These are phyloP conservation scores for Pterobdella sp. DNA, from an alignment of 2,888 invertebrate species.

Conservation along the genomic window DNA sequence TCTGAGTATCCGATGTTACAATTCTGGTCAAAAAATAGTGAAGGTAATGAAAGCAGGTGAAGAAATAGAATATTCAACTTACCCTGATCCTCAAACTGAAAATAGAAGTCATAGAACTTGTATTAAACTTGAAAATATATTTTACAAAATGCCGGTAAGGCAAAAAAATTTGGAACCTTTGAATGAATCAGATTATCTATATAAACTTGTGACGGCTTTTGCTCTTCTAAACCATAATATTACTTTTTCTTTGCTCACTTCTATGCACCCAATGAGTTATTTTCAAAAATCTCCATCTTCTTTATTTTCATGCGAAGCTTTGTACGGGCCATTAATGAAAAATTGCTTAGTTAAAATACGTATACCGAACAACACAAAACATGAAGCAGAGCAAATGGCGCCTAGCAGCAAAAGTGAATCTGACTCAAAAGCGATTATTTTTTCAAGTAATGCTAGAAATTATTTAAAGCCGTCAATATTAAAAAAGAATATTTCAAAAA, in stretches of 20 bases:
- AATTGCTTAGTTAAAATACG: background rate
- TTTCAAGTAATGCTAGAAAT: background rate
- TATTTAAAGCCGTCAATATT: too few species aligned
- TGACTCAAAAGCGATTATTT: background rate
- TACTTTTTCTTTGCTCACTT: background rate
- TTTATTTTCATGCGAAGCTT: background rate
- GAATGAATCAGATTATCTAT: background rate
- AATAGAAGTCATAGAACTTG: background rate
- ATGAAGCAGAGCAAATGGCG: too few species aligned
- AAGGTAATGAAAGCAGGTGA: slow-evolving; percentile 6
- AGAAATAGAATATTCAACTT: background rate
- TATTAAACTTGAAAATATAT: slow-evolving; percentile 12
- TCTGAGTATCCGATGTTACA: slow-evolving; percentile 13
- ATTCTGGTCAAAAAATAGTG: slow-evolving; percentile 1
- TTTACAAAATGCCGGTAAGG: slow-evolving; percentile 24
- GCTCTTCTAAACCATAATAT: slow-evolving; percentile 12
- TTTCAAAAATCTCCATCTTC: background rate
- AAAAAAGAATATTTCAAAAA: background rate
- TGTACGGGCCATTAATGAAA: background rate
- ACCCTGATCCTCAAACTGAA: background rate
- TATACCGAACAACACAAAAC: background rate
- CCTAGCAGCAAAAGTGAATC: background rate
- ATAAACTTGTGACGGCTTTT: slow-evolving; percentile 8
- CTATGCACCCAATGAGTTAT: background rate
- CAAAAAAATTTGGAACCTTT: slow-evolving; percentile 5